Evolutionary conservation across 2,888 invertebrate species (phyloP).

Genomic region (Adelognathus sp.): DNA sequence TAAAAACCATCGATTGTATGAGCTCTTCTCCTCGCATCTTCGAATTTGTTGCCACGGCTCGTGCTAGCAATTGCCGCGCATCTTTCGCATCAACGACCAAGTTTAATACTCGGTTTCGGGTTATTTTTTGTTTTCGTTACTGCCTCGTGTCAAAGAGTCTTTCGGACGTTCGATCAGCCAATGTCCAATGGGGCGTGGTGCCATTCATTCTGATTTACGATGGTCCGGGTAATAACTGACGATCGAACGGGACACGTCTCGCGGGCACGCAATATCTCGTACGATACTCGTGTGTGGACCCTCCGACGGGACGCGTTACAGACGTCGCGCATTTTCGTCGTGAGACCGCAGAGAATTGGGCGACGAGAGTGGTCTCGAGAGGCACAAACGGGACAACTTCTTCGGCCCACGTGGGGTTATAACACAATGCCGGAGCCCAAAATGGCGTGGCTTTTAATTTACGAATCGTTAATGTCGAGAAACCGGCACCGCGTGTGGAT

Average conservation of each 20-base stretch:
- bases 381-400: slow-evolving; percentile 65
- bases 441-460: slow-evolving; percentile 74
- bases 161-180: neutral
- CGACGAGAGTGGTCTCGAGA: slow-evolving; percentile 39
- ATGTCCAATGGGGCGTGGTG: slow-evolving; percentile 21
- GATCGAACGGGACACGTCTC: slow-evolving; percentile 36
- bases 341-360: slow-evolving; percentile 44
- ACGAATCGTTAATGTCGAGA: slow-evolving; percentile 76
- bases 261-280: slow-evolving; percentile 8
- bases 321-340: slow-evolving; percentile 25
- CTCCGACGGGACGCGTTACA: slow-evolving; percentile 33
- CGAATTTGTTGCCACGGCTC: slow-evolving; percentile 13
- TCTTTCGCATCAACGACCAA: slow-evolving; percentile 9
- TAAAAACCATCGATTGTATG: slow-evolving; percentile 14
- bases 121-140: neutral
- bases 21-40: slow-evolving; percentile 14
- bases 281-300: neutral
- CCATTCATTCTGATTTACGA: slow-evolving; percentile 54
- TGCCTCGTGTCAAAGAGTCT: neutral
- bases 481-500: slow-evolving; percentile 17
- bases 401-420: slow-evolving; percentile 65
- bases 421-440: slow-evolving; percentile 61
- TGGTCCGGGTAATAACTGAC: slow-evolving; percentile 44
- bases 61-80: slow-evolving; percentile 7
- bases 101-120: slow-evolving; percentile 2